Conservation (phyloP, 2,888 invertebrate genomes). For the Lasioglossum vierecki region DNA sequence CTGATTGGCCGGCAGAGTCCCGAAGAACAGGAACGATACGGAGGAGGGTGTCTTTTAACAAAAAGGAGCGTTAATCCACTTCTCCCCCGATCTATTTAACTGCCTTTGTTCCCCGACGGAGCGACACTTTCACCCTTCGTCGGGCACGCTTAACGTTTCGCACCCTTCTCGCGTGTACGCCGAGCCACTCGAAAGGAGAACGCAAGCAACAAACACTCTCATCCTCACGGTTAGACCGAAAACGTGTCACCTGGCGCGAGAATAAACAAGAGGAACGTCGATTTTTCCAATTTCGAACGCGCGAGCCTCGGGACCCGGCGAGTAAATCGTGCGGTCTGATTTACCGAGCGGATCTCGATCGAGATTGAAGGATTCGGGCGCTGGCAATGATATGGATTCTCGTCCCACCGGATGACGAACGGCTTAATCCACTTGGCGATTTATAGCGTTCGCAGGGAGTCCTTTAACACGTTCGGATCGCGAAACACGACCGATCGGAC, state of each 20-base stretch:
- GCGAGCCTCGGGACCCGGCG: neutral
- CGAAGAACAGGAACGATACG: constrained; percentile 34
- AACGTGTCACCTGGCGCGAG: neutral
- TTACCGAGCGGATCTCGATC: constrained; percentile 31
- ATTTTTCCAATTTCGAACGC: neutral
- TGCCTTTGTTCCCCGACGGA: constrained; percentile 59
- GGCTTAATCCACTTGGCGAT: constrained; percentile 48
- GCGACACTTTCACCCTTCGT: constrained; percentile 45
- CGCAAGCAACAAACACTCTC: constrained; percentile 16
- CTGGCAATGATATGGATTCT: constrained; percentile 33
- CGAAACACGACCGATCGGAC: constrained; percentile 28
- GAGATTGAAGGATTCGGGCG: constrained; percentile 42
- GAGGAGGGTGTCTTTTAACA: constrained; percentile 36
- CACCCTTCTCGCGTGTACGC: constrained; percentile 20
- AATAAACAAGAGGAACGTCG: neutral
- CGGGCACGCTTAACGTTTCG: constrained; percentile 47
- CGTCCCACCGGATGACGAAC: constrained; percentile 42
- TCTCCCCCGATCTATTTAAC: constrained; percentile 68
- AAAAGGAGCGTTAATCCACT: constrained; percentile 63
- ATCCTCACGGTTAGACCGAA: neutral
- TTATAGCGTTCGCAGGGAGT: constrained; percentile 39
- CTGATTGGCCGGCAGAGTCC: neutral
- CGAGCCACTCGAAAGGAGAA: constrained; percentile 20
- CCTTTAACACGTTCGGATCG: constrained; percentile 44
- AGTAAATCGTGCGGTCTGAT: constrained; percentile 31